A percentile compares a stretch with the other conserved stretches of the same genome.
phyloP scores from a whole-genome alignment of 2,888 invertebrate genomes.

The Ligdia adustata region DNA sequence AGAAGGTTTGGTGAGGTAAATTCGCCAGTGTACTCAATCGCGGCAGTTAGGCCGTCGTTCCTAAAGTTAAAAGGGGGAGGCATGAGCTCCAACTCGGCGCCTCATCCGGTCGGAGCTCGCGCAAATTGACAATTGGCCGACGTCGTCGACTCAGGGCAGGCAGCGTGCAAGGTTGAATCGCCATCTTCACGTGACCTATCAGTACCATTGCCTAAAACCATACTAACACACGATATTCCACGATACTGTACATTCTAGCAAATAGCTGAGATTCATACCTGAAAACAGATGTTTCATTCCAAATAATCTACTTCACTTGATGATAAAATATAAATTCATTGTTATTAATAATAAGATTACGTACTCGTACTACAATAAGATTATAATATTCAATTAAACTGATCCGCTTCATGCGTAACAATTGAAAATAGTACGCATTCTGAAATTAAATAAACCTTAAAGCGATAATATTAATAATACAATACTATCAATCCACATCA shows the following conservation, averaged over 20 bases:
- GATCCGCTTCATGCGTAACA: too few species aligned
- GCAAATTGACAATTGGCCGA: slow-evolving; percentile 77
- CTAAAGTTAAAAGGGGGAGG: slow-evolving; percentile 75
- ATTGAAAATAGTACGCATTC: too few species aligned
- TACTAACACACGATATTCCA: slow-evolving; percentile 13
- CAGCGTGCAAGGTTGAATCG: slow-evolving; percentile 61
- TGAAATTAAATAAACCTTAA: too few species aligned
- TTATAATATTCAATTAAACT: too few species aligned
- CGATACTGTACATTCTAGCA: background rate
- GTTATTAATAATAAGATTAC: too few species aligned
- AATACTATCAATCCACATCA: too few species aligned
- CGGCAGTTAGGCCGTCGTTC: slow-evolving; percentile 56
- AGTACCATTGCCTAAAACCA: slow-evolving; percentile 44
- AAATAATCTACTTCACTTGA: too few species aligned
- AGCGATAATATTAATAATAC: too few species aligned
- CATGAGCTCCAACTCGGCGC: slow-evolving; percentile 65
- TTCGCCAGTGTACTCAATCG: slow-evolving; percentile 51
- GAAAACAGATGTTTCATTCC: too few species aligned
- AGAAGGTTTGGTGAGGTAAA: slow-evolving; percentile 48
- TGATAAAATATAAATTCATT: too few species aligned
- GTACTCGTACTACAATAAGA: too few species aligned
- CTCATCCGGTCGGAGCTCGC: slow-evolving; percentile 75
- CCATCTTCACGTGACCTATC: slow-evolving; percentile 56
- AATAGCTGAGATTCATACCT: too few species aligned
- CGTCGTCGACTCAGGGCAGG: slow-evolving; percentile 66